Base-by-base conservation (phyloP, 2,797 vertebrate species). In the Rhinatrema bivittatum region DNA sequence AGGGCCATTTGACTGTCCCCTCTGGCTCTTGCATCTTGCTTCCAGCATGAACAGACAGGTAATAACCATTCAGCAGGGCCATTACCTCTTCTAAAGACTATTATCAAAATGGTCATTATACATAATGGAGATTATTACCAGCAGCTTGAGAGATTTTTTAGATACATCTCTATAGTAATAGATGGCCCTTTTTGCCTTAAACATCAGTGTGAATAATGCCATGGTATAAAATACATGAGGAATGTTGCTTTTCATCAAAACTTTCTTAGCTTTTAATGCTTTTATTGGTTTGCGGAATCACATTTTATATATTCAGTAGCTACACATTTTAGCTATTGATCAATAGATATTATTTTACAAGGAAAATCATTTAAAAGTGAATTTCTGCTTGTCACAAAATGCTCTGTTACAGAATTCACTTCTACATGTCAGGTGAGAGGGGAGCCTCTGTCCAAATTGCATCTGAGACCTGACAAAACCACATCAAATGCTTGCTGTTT, bases 101-200 rank as follows among this genome's bases (percentile, higher is more conserved):
- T 86, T 86, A 86, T 85, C 80, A 84, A 81, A 85, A 78, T 81
- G 78, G 78, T 82, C 78, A 84, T 87, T 87, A 86, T 80, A 82
- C 74, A 82, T 86, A 87, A 86, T 87, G 70, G 81, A 81, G 81
- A 86, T 86, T 84, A 86, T 87, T 87, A 86, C 74, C 81, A 72
- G 72, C 76, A 79, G 74, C 71, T 81, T 80, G 76, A 83, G 77
- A 86, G 76, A 73, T 74, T 79, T 82, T 86, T 79, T 82, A 77
- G 78, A 78, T 79, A 81, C 76, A 81, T 84, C 75, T 79, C 71
- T 70, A 56, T 62, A 60, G 66, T 76, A 79, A 85, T 84, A 78
- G 68, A 76, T 76, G 63, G 68, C 56, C 71, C 64, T 79, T 82
- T 82, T 81, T 79, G 73, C 68, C 74, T 79, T 70, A 68, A 41